Conservation (phyloP, 2,113 vertebrate genomes). For the Tenebrosternarchus preto region DNA sequence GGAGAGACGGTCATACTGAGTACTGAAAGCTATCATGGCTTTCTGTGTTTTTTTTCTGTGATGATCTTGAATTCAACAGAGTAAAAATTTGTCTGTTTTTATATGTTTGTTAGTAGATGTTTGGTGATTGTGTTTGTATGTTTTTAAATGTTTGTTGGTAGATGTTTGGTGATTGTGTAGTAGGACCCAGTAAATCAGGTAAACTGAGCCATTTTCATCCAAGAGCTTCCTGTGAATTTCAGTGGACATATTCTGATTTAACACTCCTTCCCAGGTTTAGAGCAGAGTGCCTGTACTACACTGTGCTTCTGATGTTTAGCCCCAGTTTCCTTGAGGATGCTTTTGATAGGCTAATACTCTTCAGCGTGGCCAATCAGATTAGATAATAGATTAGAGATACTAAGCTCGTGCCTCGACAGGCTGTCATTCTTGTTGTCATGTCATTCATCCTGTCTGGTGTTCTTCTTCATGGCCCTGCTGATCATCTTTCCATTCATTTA, state of each 20-base stretch:
- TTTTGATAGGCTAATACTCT: conserved; percentile 42
- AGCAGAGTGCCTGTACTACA: neutral
- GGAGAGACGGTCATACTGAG: neutral
- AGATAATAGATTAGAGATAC: conserved; percentile 49
- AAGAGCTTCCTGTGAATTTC: neutral
- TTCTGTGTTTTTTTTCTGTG: neutral
- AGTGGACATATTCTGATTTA: neutral
- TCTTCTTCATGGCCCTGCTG: neutral
- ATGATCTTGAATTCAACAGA: neutral
- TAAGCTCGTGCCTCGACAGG: conserved; percentile 35
- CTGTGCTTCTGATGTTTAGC: conserved; percentile 12
- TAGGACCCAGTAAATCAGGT: no score
- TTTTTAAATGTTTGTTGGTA: no score
- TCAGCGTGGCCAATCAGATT: conserved; percentile 47
- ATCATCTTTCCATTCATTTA: neutral
- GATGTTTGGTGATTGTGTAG: no score
- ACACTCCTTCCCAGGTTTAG: neutral
- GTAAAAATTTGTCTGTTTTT: no score
- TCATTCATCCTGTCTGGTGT: neutral
- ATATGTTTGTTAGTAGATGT: no score
- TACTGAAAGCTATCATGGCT: neutral
- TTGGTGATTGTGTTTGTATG: neutral
- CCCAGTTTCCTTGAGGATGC: conserved; percentile 41
- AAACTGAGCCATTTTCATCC: no score
- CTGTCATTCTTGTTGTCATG: conserved; percentile 29